A percentile compares a stretch with the other conserved stretches of the same genome.
Evolutionary conservation across 2,113 vertebrate genomes (phyloP).

Genomic region (Thamnaconus septentrionalis): DNA sequence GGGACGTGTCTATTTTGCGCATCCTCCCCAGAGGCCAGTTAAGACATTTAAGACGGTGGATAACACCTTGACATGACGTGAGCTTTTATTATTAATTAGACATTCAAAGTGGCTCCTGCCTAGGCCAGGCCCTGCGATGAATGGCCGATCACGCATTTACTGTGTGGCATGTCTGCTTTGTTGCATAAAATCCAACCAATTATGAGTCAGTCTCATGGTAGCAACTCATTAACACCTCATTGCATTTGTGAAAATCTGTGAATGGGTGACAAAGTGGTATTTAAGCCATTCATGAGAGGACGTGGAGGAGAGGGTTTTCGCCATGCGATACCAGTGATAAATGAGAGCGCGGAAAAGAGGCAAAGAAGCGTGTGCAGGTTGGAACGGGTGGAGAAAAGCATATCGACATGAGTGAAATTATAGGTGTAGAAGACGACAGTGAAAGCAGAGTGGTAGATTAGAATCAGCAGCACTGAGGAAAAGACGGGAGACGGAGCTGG

Average conservation of each 20-base stretch:
- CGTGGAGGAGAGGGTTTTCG: too few species aligned
- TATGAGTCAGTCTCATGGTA: conserved; percentile 63
- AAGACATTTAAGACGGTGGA: conserved; percentile 45
- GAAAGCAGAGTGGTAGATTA: too few species aligned
- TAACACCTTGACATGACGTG: conserved; percentile 67
- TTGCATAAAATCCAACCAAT: conserved; percentile 62
- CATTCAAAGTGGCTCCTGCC: conserved; percentile 57
- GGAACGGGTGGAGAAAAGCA: too few species aligned
- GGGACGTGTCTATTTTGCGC: conserved; percentile 47
- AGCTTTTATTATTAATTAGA: conserved; percentile 72
- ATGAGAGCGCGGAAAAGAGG: too few species aligned
- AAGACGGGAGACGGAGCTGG: too few species aligned
- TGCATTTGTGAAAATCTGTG: conserved; percentile 30
- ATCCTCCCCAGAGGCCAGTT: conserved; percentile 49
- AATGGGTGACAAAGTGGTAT: conserved; percentile 18
- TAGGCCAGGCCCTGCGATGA: conserved; percentile 39
- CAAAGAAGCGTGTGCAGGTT: too few species aligned
- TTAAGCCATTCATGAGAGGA: conserved; percentile 9
- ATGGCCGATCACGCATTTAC: conserved; percentile 73
- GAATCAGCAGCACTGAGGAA: too few species aligned
- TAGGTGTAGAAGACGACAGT: too few species aligned
- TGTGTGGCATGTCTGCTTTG: conserved; percentile 56
- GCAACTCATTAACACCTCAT: conserved; percentile 51
- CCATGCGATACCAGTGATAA: too few species aligned
- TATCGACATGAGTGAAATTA: too few species aligned